Evolutionary conservation across 1,140 invertebrate species (phyloP), one percentile per base, ranked within the genome.

Genomic region (Sinonovacula constricta): DNA sequence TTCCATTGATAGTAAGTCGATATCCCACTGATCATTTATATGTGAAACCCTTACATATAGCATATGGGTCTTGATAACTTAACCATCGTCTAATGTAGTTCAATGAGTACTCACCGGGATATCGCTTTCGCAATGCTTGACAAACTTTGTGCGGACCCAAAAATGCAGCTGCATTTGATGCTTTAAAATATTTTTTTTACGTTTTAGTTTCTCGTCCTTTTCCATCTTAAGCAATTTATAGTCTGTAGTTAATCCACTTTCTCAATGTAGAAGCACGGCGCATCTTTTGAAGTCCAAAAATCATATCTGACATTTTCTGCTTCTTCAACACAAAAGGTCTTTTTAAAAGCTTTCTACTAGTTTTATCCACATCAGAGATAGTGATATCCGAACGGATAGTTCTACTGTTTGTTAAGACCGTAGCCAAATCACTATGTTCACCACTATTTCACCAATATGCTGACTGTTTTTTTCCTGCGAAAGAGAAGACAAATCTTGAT

Each of bases 11-110:
- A 59, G 56, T 26, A 82, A 51, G 65, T 82, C 81, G 30, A 56
- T 45, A 62, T 79, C 81, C 12, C 14, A 66, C 18, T 70, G 54
- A 26, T 75, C 53, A 53, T 76, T 39, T 15, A 72, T 56, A n/a
- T 24, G 30, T 10, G 54, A 39, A 3, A 79, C 71, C 57, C 39
- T 15, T 10, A 79, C 57, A 31, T 53, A 26, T n/a, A 10, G 12
- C 49, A 51, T 79, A 82, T 54, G 36, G 30, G 34, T 82, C 71
- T 65, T 79, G 65, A 66, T 28, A 54, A 5, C 75, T 54, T 33
- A 82, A 59, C 49, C 67, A 70, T 28, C 26, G 5, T 70, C 33
- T 70, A 36, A 56, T 31, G 36, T 53, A 70, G 14, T 36, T 10
- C 15, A 70, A 5, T 24, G 22, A 30, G 24, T 53, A 70, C n/a